Conservation (phyloP, 2,797 vertebrate genomes). For the Triplophysa yarkandensis region DNA sequence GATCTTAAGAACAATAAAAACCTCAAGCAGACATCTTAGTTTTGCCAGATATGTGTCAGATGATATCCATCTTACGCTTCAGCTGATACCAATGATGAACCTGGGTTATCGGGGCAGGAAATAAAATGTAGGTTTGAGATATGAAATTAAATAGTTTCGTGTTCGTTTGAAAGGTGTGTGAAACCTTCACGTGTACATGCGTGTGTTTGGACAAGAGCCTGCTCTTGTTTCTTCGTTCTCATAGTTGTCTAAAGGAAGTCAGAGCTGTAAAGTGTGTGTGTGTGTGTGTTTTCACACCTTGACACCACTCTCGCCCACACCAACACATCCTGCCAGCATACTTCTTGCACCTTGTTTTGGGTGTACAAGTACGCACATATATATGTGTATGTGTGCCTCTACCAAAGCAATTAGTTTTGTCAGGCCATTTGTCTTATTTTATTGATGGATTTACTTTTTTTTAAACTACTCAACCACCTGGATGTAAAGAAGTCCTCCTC, state of each 20-base stretch:
- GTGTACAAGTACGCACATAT: conserved; percentile 31
- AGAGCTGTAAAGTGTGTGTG: conserved; percentile 64
- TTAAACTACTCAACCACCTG: not conserved
- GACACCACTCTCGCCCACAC: conserved; percentile 60
- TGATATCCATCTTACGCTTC: conserved; percentile 4
- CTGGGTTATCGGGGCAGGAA: not conserved
- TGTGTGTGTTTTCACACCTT: conserved; percentile 69
- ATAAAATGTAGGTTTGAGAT: not conserved
- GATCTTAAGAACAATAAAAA: conserved; percentile 34
- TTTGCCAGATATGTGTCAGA: conserved; percentile 47
- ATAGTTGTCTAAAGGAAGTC: conserved; percentile 68
- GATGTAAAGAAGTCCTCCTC: conserved; percentile 25
- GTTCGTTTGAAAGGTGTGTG: not conserved
- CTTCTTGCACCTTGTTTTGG: conserved; percentile 50
- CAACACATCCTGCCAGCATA: conserved; percentile 66
- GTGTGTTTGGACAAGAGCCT: conserved; percentile 14
- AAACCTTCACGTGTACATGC: not conserved
- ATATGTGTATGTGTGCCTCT: conserved; percentile 19
- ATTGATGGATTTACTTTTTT: not conserved
- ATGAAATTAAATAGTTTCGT: not conserved
- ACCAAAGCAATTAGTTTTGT: no score
- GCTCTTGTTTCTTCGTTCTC: conserved; percentile 50
- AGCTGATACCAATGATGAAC: not conserved
- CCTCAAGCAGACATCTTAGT: conserved; percentile 33
- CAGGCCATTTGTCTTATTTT: not conserved